Evolutionary conservation across 2,888 invertebrate genomes (phyloP), one percentile per base, ranked within the genome.

Genomic region (Apotomis capreana): DNA sequence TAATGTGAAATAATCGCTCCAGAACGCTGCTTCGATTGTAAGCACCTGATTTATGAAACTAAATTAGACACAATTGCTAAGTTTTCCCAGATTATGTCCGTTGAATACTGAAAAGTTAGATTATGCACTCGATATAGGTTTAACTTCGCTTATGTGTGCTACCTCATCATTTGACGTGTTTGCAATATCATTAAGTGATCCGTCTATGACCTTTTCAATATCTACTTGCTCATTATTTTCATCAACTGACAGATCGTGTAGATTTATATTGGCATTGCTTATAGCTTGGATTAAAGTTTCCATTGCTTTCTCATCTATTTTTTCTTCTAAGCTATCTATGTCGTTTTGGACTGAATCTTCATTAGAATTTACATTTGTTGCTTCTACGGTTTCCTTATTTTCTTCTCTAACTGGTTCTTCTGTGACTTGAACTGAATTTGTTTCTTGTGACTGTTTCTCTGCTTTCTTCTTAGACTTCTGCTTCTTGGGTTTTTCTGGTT

Each of bases 201-300:
- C 74, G 46, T 77, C 76, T 67, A 73, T 61, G 12, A 77, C 76
- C 68, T 70, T 70, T 49, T 69, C 75, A n/a, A 70, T 69, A 46
- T 75, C 74, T 4, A 70, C 68, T 49, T 75, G 72, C 65, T 83
- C 81, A 10, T 75, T 76, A 13, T 78, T 78, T 62, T 81, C 81
- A 12, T 84, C 85, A 37, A 84, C 84, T 79, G 90, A 88, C 69
- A 89, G 76, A 70, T 89, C 87, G 68, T 82, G 81, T 8, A 89
- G 77, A 74, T 88, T 87, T 2, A 89, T 87, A 73, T 90, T 89
- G 0, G 88, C 87, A 74, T 81, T 85, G 70, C 85, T 89, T 5
- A 91, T 89, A 0, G 90, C 92, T 76, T 91, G 83, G 74, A 90
- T 84, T 51, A 92, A 78, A 70, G 78, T 88, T 73, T 90, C 89